Evolutionary conservation across 2,888 invertebrate species (phyloP).

Genomic region (Lithosia quadra): DNA sequence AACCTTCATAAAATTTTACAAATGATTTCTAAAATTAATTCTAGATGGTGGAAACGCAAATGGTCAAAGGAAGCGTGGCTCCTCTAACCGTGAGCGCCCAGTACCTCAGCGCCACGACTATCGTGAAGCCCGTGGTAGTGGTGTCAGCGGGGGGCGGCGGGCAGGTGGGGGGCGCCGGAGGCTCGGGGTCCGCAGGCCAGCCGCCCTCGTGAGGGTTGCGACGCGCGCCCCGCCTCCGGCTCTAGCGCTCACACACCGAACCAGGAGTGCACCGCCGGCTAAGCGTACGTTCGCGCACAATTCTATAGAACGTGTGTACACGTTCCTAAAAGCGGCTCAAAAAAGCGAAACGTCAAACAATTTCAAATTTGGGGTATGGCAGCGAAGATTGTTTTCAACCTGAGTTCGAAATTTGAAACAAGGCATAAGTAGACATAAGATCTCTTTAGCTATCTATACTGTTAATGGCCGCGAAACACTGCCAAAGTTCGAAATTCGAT

Average conservation of each 20-base stretch:
- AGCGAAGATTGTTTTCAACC: not conserved
- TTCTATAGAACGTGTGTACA: not conserved
- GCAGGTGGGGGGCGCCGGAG: not conserved
- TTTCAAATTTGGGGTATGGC: not conserved
- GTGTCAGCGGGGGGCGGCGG: constrained; percentile 72
- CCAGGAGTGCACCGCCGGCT: not conserved
- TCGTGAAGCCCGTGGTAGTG: constrained; percentile 91
- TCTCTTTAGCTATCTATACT: constrained; percentile 20
- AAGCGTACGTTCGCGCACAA: constrained; percentile 3
- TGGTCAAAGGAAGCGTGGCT: constrained; percentile 86
- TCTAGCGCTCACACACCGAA: constrained; percentile 27
- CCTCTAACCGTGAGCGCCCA: constrained; percentile 90
- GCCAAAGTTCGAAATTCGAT: not conserved
- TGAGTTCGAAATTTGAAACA: not conserved
- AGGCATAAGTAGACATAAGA: not conserved
- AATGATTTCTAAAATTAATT: constrained; percentile 12
- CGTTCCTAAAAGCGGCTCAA: not conserved
- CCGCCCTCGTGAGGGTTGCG: constrained; percentile 35
- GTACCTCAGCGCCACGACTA: constrained; percentile 88
- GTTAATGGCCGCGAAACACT: constrained; percentile 4
- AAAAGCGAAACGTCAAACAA: not conserved
- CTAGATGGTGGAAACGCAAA: constrained; percentile 83
- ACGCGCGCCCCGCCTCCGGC: constrained; percentile 33
- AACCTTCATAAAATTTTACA: not conserved
- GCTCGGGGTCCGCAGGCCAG: constrained; percentile 51